Conservation (phyloP, 37 sponge, comb jelly and placozoan genomes). For the Oscarella lobularis region DNA sequence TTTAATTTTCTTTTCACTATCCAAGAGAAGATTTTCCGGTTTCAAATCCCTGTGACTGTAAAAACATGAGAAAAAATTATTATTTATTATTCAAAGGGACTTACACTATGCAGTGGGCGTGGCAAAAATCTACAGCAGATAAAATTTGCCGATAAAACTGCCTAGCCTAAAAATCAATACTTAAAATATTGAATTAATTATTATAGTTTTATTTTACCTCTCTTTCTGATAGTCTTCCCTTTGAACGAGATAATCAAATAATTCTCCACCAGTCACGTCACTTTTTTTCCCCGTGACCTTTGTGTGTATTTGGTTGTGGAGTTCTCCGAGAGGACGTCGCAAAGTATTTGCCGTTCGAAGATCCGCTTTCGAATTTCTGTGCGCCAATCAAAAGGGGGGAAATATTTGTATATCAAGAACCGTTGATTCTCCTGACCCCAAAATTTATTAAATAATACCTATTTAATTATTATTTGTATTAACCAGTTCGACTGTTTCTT, state of each 20-base stretch:
- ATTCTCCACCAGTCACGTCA: slow-evolving; percentile 89
- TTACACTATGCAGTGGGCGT: slow-evolving; percentile 82
- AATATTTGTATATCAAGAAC: too few relatives aligned
- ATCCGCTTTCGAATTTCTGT: not conserved
- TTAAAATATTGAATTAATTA: too few relatives aligned
- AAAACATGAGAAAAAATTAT: not conserved
- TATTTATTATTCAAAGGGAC: slow-evolving; percentile 6
- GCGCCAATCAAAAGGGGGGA: too few relatives aligned
- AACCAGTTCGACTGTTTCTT: too few relatives aligned
- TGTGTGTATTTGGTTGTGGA: not conserved
- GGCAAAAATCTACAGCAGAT: slow-evolving; percentile 91
- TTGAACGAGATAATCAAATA: slow-evolving; percentile 89
- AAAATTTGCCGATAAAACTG: slow-evolving; percentile 78
- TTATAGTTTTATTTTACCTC: slow-evolving; percentile 61
- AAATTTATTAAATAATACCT: too few relatives aligned
- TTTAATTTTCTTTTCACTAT: slow-evolving; percentile 62
- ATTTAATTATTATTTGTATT: too few relatives aligned
- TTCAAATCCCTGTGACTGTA: slow-evolving; percentile 83
- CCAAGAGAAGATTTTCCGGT: slow-evolving; percentile 88
- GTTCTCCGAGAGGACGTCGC: not conserved
- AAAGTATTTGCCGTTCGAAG: not conserved
- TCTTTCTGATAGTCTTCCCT: slow-evolving; percentile 57
- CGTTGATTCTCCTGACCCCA: too few relatives aligned
- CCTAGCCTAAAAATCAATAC: slow-evolving; percentile 53
- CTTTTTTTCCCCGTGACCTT: not conserved